Evolutionary conservation across 1,140 invertebrate genomes (phyloP).

Genomic region (Arion vulgaris): DNA sequence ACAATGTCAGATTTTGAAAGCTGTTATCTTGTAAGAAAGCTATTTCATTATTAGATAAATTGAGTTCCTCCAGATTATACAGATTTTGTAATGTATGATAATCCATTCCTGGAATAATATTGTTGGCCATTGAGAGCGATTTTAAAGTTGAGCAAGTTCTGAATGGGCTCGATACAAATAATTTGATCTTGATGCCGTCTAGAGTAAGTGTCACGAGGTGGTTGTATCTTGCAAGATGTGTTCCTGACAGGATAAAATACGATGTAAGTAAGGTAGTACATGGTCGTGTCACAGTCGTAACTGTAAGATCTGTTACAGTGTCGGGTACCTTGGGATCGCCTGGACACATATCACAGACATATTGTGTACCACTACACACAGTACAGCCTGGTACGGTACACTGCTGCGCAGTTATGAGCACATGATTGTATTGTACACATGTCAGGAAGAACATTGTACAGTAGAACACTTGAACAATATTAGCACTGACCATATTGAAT

Average conservation of each 20-base stretch:
- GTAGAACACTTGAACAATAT: no score
- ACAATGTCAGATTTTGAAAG: slow-evolving; percentile 36
- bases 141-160: background rate
- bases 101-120: background rate
- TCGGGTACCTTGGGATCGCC: no score
- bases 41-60: slow-evolving; percentile 47
- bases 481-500: no score
- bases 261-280: background rate
- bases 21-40: background rate
- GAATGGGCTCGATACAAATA: background rate
- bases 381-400: no score
- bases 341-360: no score
- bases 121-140: slow-evolving; percentile 11
- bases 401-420: no score
- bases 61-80: slow-evolving; percentile 43
- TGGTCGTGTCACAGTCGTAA: background rate
- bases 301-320: background rate
- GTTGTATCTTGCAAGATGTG: background rate
- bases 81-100: slow-evolving; percentile 43
- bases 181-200: background rate
- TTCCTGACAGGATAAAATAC: background rate
- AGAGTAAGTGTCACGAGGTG: background rate
- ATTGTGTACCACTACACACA: no score
- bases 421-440: no score
- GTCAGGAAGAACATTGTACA: no score